Evolutionary conservation across 2,797 vertebrate genomes (phyloP), one percentile per base, ranked within the genome.

Genomic region (Lateolabrax maculatus): DNA sequence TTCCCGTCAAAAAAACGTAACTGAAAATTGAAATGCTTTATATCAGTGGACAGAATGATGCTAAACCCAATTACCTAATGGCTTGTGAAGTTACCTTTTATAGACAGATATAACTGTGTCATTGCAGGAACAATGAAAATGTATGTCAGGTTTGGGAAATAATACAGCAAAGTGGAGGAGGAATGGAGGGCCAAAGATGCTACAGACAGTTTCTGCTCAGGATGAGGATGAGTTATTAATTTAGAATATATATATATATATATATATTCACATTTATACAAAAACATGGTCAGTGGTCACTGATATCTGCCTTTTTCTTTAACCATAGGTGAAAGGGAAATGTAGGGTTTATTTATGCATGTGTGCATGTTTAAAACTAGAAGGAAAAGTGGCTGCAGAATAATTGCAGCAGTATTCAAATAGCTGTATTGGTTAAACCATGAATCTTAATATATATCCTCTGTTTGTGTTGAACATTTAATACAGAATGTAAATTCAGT

Each of bases 381-480:
- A 68, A 12, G 48, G n/a, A 39, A 37, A 46, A 36, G 36, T 36
- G 34, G 27, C 27, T n/a, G 8, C 29, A 25, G 46, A 66, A 66
- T 51, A 51, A 52, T 8, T 66, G 48, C 23, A 37, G 64, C 23
- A 52, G 64, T 34, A 51, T 51, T 37, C 16, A 66, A 52, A 15
- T n/a, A 9, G 2, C 49, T 41, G 46, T 31, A 37, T 66, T 66
- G 31, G n/a, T 23, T 51, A 51, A 49, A 65, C 25, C 46, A 29
- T 69, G 37, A 56, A 10, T 69, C 10, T 49, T 49, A 9, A 34
- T 12, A 46, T 48, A 29, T 44, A 10, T 25, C 25, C 25, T 53
- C 52, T 18, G 6, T 29, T 6, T 34, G 31, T 34, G 31, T 15
- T 43, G 41, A 16, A 16, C 41, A 16, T 16, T 43, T 16, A 16